Base-by-base conservation (phyloP, 2,888 invertebrate species). In the Polia nebulosa region DNA sequence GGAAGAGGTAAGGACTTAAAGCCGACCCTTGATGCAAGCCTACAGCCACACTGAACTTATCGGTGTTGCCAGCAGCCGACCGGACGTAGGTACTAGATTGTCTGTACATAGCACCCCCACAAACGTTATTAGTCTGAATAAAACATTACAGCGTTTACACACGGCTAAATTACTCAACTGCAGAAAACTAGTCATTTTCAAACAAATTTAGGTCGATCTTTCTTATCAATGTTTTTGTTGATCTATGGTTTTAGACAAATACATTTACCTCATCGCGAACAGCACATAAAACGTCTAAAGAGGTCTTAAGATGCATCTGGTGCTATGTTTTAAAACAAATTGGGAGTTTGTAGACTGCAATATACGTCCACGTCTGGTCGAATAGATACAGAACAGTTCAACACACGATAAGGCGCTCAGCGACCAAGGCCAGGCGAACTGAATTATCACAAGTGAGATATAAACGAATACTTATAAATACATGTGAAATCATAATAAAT, bases 361-460 rank as follows among this genome's bases (percentile, higher is more conserved):
- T 55, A 57, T 36, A 72, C 65, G 59, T 71, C 70, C 72, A 63
- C 70, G 78, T 69, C 78, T 78, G 79, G 71, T 78, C 70, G 61
- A 67, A 69, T 66, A 72, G 77, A 76, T 78, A 84, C 80, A 82
- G 69, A 90, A 81, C 91, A 93, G 95, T 95, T 95, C 95, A 95
- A 94, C 94, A 95, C 85, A 95, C 95, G 95, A 95, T 95, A 95
- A 95, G 91, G 90, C 89, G 90, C 89, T 89, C 89, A 64, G 34
- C 80, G 67, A 87, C 89, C 95, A 94, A 95, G 95, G 95, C 93
- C 94, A 90, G 88, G 80, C 81, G 84, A 74, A 77, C 84, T 77
- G 76, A 87, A 84, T 89, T 90, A 91, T 91, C 89, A 86, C 80
- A 76, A 83, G 71, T 83, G 67, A 61, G 75, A 80, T 78, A 84